These are phyloP conservation scores for Gymnocypris eckloni DNA, from an alignment of 2,797 vertebrate species.

Conservation along the genomic window DNA sequence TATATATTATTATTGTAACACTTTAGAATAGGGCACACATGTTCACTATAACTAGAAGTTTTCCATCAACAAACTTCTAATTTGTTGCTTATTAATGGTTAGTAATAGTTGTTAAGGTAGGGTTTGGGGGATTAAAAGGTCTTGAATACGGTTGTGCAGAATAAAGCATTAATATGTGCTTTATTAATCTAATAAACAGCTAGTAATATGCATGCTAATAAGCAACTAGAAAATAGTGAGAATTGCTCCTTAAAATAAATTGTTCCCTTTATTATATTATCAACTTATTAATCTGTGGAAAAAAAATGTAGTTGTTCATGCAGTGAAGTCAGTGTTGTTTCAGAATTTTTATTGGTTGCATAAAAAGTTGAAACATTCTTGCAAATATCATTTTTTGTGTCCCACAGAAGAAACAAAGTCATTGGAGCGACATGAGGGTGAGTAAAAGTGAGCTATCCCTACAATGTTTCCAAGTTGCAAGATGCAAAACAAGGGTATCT, in stretches of 20 bases:
- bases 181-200: not conserved
- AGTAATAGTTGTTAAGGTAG: not conserved
- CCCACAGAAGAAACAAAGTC: constrained; percentile 1
- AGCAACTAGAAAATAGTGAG: not conserved
- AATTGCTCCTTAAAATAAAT: not conserved
- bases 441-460: constrained; percentile 3
- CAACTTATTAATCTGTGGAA: not conserved
- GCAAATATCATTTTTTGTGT: not conserved
- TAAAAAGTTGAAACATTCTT: constrained; percentile 2
- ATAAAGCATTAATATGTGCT: not conserved
- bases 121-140: not conserved
- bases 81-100: not conserved
- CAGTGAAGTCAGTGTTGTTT: not conserved
- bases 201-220: not conserved
- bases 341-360: not conserved
- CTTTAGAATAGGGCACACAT: not conserved
- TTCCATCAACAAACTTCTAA: not conserved
- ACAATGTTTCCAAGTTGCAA: not conserved
- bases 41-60: not conserved
- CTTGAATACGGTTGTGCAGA: not conserved
- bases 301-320: not conserved
- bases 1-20: not conserved
- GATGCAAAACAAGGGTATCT: constrained; percentile 12
- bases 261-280: not conserved
- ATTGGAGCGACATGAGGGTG: not conserved